A percentile compares a stretch with the other conserved stretches of the same genome.
Evolutionary conservation across 2,113 vertebrate species (phyloP).

Genomic region (Mesembrinibis cayennensis): DNA sequence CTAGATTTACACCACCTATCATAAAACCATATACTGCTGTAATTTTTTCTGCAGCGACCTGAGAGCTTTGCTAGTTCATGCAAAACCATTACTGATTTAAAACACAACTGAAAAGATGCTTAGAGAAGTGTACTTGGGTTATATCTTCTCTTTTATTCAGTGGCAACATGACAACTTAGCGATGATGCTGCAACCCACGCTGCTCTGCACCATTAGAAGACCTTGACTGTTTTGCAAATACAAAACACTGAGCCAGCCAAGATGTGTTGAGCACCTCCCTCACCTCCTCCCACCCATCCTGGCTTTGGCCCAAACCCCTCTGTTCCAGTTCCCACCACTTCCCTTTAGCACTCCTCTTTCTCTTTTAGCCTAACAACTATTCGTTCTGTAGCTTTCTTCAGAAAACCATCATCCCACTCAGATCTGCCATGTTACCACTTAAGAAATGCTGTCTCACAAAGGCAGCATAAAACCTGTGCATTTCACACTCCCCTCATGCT

Average conservation of each 20-base stretch:
- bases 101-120: neutral
- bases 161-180: neutral
- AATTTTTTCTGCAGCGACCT: neutral
- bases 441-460: conserved; percentile 1
- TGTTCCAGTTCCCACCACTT: conserved; percentile 6
- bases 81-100: neutral
- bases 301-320: neutral
- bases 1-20: neutral
- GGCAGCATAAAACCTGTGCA: neutral
- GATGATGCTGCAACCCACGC: neutral
- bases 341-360: neutral
- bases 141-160: neutral
- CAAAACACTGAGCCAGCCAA: neutral
- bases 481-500: neutral
- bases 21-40: neutral
- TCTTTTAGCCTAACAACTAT: conserved; percentile 1
- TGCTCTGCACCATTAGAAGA: conserved; percentile 4
- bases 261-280: neutral
- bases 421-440: neutral
- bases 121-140: neutral
- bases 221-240: conserved; percentile 37
- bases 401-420: conserved; percentile 18
- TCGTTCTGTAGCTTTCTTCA: neutral
- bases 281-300: conserved; percentile 8
- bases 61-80: neutral